phyloP scores from a whole-genome alignment of 1,140 invertebrate species.

The Formica selysi region DNA sequence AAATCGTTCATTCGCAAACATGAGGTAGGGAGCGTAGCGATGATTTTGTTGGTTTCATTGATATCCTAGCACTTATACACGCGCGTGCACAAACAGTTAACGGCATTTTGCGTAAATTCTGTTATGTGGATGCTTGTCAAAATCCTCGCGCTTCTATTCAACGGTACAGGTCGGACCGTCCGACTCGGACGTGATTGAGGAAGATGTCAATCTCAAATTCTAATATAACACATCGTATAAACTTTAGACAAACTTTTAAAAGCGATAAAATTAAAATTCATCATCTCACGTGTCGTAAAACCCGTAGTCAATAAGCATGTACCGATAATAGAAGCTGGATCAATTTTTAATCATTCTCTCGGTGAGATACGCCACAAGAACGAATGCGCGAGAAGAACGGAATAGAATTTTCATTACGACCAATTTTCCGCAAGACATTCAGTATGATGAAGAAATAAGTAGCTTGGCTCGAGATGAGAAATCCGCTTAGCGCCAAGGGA shows the following conservation, averaged over 20 bases:
- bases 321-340: not conserved
- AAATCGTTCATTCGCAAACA: constrained; percentile 67
- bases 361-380: not conserved
- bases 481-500: constrained; percentile 48
- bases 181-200: not conserved
- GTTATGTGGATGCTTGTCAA: constrained; percentile 45
- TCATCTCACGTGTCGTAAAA: not conserved
- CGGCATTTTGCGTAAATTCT: constrained; percentile 56
- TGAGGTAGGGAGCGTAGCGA: constrained; percentile 53
- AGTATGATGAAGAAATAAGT: constrained; percentile 31
- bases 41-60: constrained; percentile 61
- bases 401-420: constrained; percentile 34
- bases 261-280: not conserved
- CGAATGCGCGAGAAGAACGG: not conserved
- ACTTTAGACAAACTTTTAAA: not conserved
- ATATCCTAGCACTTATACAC: constrained; percentile 44
- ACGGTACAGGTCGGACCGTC: not conserved
- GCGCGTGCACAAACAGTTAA: constrained; percentile 35
- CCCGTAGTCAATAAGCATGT: not conserved
- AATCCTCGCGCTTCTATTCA: constrained; percentile 54
- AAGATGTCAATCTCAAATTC: constrained; percentile 5
- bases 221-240: not conserved
- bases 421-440: constrained; percentile 55
- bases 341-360: not conserved
- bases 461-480: constrained; percentile 38